phyloP scores from a whole-genome alignment of 2,888 invertebrate species.

The Ophraella communa region DNA sequence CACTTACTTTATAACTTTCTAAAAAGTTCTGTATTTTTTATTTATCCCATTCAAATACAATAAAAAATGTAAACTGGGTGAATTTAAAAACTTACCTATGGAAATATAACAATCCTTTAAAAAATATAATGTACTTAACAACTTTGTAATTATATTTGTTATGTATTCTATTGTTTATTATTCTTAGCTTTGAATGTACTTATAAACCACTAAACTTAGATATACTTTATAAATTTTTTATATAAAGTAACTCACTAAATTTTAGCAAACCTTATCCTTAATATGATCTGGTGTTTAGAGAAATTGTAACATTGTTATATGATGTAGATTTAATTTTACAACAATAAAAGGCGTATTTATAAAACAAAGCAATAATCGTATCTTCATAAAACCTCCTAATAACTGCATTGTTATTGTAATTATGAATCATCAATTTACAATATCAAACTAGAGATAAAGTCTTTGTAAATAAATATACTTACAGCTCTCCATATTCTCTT shows the following conservation, averaged over 20 bases:
- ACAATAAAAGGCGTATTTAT: not conserved
- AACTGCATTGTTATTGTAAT: conserved; percentile 13
- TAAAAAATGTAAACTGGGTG: too few species aligned
- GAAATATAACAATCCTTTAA: too few species aligned
- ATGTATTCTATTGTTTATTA: too few species aligned
- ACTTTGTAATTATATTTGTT: too few species aligned
- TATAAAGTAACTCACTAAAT: not conserved
- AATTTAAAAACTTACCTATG: too few species aligned
- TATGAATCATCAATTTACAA: conserved; percentile 47
- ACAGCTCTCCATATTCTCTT: conserved; percentile 93
- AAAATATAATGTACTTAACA: too few species aligned
- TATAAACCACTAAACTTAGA: too few species aligned
- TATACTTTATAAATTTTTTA: not conserved
- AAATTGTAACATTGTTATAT: not conserved
- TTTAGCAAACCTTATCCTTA: not conserved
- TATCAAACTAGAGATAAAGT: conserved; percentile 27
- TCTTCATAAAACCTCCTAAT: not conserved
- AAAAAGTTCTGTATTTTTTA: too few species aligned
- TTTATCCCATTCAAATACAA: too few species aligned
- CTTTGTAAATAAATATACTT: conserved; percentile 63
- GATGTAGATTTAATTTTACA: not conserved
- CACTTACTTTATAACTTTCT: too few species aligned
- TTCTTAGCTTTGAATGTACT: too few species aligned
- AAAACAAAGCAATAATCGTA: not conserved
- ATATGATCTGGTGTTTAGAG: conserved; percentile 33